These are phyloP conservation scores for Laticauda laticaudata DNA, from an alignment of 2,113 vertebrate species.

Conservation along the genomic window DNA sequence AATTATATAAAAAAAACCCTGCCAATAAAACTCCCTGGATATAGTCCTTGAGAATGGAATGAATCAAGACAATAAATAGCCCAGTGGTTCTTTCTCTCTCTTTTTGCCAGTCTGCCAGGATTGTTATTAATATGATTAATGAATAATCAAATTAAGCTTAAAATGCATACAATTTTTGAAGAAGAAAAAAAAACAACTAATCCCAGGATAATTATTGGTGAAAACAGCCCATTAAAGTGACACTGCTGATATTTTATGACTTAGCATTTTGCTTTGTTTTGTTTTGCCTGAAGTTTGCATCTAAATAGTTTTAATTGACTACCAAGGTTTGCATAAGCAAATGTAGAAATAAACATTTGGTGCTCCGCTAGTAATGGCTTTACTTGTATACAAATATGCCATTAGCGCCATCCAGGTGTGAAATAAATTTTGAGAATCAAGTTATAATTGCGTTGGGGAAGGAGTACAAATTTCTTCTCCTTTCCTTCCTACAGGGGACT, in stretches of 20 bases:
- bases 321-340: background rate
- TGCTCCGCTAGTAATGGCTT: background rate
- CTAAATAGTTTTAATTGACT: background rate
- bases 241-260: background rate
- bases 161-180: background rate
- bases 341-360: background rate
- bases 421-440: background rate
- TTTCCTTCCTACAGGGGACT: background rate
- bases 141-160: background rate
- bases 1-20: background rate
- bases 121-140: background rate
- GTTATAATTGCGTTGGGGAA: background rate
- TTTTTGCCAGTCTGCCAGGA: background rate
- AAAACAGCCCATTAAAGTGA: background rate
- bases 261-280: background rate
- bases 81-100: background rate
- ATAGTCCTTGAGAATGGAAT: background rate
- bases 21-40: background rate
- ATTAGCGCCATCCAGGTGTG: background rate
- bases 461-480: background rate
- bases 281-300: background rate
- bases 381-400: background rate
- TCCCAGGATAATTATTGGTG: background rate
- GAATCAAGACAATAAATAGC: background rate
- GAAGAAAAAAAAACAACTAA: background rate